These are phyloP conservation scores for Bembecia ichneumoniformis DNA, from an alignment of 2,888 invertebrate genomes.

Conservation along the genomic window DNA sequence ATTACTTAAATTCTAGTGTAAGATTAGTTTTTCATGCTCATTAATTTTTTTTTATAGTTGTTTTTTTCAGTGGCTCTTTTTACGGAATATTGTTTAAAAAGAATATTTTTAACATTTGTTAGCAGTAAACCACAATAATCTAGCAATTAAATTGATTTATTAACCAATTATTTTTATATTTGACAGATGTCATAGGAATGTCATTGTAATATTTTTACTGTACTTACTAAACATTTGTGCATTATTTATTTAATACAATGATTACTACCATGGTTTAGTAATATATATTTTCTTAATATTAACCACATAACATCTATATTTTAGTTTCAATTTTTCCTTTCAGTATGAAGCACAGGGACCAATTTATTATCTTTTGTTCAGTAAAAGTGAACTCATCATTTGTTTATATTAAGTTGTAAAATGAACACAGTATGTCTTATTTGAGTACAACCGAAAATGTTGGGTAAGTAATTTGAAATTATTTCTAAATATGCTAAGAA, in stretches of 20 bases:
- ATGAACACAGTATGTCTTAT: slow-evolving; percentile 69
- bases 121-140: slow-evolving; percentile 8
- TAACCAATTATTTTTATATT: slow-evolving; percentile 24
- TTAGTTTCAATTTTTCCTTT: slow-evolving; percentile 16
- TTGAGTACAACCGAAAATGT: slow-evolving; percentile 70
- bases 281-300: not conserved
- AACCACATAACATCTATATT: not conserved
- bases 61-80: slow-evolving; percentile 1
- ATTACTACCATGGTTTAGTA: too few relatives aligned
- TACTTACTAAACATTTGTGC: too few relatives aligned
- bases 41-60: slow-evolving; percentile 7
- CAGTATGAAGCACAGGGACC: slow-evolving; percentile 61
- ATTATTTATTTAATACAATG: too few relatives aligned
- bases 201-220: slow-evolving; percentile 22
- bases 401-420: slow-evolving; percentile 49
- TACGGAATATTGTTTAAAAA: slow-evolving; percentile 5
- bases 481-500: too few relatives aligned
- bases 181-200: slow-evolving; percentile 60
- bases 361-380: slow-evolving; percentile 38
- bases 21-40: slow-evolving; percentile 22
- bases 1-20: slow-evolving; percentile 36
- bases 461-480: slow-evolving; percentile 40
- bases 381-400: slow-evolving; percentile 25
- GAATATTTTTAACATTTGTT: slow-evolving; percentile 5
- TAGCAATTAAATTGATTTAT: not conserved